Evolutionary conservation across 2,888 invertebrate genomes (phyloP).

Genomic region (Eupithecia insigniata): DNA sequence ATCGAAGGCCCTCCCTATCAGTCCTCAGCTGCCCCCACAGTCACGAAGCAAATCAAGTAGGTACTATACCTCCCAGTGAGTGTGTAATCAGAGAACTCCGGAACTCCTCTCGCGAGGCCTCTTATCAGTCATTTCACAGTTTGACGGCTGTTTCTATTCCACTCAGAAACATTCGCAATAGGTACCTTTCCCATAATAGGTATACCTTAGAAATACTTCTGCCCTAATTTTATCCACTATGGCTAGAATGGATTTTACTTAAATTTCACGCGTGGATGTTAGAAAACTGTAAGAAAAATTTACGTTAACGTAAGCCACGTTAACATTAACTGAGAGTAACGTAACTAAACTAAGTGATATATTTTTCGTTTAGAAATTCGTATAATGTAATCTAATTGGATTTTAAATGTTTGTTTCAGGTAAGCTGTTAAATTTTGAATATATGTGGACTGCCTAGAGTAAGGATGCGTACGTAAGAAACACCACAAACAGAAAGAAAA

Average conservation of each 20-base stretch:
- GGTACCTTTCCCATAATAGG: neutral
- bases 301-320: too few relatives aligned
- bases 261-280: neutral
- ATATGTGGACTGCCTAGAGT: neutral
- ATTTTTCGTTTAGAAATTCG: neutral
- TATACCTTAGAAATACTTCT: neutral
- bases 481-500: neutral
- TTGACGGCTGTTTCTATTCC: neutral
- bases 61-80: neutral
- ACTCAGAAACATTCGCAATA: neutral
- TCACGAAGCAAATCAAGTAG: neutral
- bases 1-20: neutral
- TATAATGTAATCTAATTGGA: neutral
- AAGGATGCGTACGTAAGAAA: neutral
- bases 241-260: neutral
- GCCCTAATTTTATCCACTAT: too few relatives aligned
- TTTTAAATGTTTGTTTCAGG: neutral
- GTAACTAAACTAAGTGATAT: neutral
- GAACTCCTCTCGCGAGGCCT: neutral
- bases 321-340: neutral
- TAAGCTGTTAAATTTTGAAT: neutral
- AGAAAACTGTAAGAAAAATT: too few relatives aligned
- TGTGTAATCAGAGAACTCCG: neutral
- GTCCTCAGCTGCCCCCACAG: neutral
- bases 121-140: conserved; percentile 6